A percentile compares a stretch with the other conserved stretches of the same genome.
phyloP scores from a whole-genome alignment of 1,140 invertebrate species.

The Zeugodacus cucurbitae region DNA sequence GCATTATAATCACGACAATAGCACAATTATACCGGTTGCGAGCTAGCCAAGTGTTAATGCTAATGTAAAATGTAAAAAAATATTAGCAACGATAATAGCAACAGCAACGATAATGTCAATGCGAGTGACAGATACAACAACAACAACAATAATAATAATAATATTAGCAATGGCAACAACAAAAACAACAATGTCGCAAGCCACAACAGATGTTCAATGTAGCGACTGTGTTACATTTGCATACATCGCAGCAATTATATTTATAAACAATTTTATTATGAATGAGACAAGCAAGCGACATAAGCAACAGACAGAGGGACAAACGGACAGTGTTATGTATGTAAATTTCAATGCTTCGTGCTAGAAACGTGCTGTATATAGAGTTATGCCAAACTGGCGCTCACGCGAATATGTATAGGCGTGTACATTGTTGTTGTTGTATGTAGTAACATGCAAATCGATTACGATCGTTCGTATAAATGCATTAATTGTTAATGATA shows the following conservation, averaged over 20 bases:
- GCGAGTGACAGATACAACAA: neutral
- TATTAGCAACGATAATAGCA: constrained; percentile 35
- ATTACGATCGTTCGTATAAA: neutral
- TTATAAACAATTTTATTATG: neutral
- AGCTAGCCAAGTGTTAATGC: constrained; percentile 57
- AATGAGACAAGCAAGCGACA: neutral
- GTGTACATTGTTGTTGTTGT: constrained; percentile 13
- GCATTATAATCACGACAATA: constrained; percentile 64
- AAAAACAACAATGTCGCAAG: neutral
- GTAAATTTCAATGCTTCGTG: neutral
- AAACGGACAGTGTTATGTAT: neutral
- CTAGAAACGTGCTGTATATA: neutral
- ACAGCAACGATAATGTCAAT: constrained; percentile 42
- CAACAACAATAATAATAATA: neutral
- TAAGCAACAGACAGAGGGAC: neutral
- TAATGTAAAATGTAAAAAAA: constrained; percentile 40
- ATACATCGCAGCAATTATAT: neutral
- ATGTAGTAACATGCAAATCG: neutral
- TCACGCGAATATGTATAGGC: neutral
- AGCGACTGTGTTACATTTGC: constrained; percentile 10
- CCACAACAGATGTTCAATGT: constrained; percentile 3
- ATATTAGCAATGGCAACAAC: no score
- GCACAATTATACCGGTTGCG: constrained; percentile 57
- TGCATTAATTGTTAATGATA: neutral
- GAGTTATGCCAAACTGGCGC: neutral